Conservation (phyloP, 2,888 invertebrate species). For the Drosophila prostipennis region DNA sequence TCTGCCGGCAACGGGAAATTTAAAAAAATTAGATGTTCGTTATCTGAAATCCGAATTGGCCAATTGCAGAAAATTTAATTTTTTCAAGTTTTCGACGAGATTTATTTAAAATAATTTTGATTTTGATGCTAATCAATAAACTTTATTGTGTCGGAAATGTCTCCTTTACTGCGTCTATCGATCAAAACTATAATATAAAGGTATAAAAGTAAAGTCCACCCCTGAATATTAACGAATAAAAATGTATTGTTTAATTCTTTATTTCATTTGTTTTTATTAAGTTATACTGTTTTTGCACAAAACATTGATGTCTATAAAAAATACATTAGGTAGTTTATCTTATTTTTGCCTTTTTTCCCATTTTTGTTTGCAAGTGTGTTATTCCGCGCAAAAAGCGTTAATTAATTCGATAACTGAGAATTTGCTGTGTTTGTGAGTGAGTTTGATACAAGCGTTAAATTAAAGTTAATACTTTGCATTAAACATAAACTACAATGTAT, state of each 20-base stretch:
- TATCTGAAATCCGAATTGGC: conserved; percentile 3
- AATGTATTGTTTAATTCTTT: background rate
- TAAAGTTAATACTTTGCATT: conserved; percentile 40
- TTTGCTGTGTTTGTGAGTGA: conserved; percentile 15
- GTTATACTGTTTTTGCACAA: conserved; percentile 16
- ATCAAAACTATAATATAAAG: too few relatives aligned
- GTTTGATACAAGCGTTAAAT: conserved; percentile 6
- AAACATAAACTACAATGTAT: conserved; percentile 20
- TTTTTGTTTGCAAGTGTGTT: background rate
- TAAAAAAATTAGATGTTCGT: conserved; percentile 9
- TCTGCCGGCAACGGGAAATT: background rate
- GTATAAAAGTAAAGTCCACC: too few relatives aligned
- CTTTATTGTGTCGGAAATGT: too few relatives aligned
- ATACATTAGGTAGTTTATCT: conserved; percentile 23
- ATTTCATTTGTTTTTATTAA: conserved; percentile 17
- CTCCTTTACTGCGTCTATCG: too few relatives aligned
- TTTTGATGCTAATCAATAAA: too few relatives aligned
- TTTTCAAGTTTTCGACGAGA: background rate
- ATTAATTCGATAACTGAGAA: conserved; percentile 34
- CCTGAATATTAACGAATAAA: background rate
- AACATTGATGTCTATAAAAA: conserved; percentile 39
- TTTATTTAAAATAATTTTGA: too few relatives aligned
- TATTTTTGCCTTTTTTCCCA: background rate
- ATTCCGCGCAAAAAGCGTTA: conserved; percentile 1
- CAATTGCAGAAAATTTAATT: background rate